Base-by-base conservation (phyloP, 2,113 vertebrate genomes). In the Fregata magnificens region DNA sequence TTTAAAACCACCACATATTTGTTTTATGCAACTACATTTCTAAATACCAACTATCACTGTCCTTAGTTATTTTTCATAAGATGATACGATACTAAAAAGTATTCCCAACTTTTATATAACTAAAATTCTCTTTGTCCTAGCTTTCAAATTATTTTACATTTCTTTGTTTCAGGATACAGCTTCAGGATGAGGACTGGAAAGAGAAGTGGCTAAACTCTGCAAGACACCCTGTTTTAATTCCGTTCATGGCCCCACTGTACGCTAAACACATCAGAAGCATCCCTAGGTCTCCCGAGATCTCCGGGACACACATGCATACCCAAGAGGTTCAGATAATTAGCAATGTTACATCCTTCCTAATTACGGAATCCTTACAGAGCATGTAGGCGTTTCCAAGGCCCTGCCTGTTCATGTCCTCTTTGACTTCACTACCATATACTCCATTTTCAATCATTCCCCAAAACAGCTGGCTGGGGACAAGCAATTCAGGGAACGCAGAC, bases 361-460 rank as follows among this genome's bases (percentile, higher is more conserved):
- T 9, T 21, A 13, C 6, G 28, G 13, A 13, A 36, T 4, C n/a
- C 50, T 24, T 6, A 5, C 0, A 2, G 45, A 19, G 8, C 0
- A 0, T 1, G 4, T 8, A 13, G 19, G 13, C 3, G 1, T 2
- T 10, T 15, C 47, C 42, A 11, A 55, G 66, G 32, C 36, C 26
- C 42, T 7, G 12, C 25, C 4, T 10, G 15, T 14, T 58, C 22
- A 0, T 3, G 5, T 7, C 11, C 80, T 59, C 34, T 16, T 17
- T 7, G 45, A 6, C 45, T 10, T 61, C 26, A 1, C 38, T 5
- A 2, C 53, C 6, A 2, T 2, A 1, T 1, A 2, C 26, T 38
- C 63, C 32, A 50, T 38, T 38, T 36, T 8, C 80, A 38, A 1
- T 0, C n/a, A 1, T 6, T 10, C 58, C n/a, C 49, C 25, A 50